Percentiles rank a stretch among this genome's conserved stretches.
phyloP scores from a whole-genome alignment of 2,888 invertebrate genomes.

The Electrophaes corylata region DNA sequence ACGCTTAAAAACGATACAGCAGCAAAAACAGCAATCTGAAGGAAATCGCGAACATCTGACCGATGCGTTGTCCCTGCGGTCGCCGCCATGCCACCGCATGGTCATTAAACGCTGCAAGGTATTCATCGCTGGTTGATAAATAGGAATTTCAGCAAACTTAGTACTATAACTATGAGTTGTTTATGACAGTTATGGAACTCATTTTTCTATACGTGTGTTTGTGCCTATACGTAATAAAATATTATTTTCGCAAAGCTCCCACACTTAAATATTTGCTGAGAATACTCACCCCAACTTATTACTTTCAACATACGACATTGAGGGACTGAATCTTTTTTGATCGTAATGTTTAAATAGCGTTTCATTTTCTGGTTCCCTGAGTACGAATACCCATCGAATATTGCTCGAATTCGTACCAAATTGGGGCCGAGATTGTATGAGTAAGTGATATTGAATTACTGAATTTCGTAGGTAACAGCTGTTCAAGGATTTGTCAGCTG shows the following conservation, averaged over 20 bases:
- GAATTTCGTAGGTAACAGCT: constrained; percentile 25
- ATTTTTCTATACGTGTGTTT: too few relatives aligned
- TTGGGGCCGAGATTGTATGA: constrained; percentile 28
- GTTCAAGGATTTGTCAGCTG: constrained; percentile 23
- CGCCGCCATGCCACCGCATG: too few relatives aligned
- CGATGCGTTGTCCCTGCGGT: too few relatives aligned
- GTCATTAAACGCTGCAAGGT: too few relatives aligned
- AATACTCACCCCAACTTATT: constrained; percentile 8
- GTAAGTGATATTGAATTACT: constrained; percentile 30
- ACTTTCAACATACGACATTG: constrained; percentile 18
- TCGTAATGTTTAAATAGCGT: constrained; percentile 29
- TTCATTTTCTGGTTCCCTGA: constrained; percentile 30
- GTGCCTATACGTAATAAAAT: neutral
- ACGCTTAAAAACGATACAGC: too few relatives aligned
- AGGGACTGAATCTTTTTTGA: constrained; percentile 22
- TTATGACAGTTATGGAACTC: too few relatives aligned
- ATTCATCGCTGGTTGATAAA: too few relatives aligned
- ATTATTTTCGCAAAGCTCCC: neutral
- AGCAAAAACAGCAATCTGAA: too few relatives aligned
- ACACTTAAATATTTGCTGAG: neutral
- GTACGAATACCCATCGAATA: constrained; percentile 24
- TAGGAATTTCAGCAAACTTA: too few relatives aligned
- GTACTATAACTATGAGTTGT: too few relatives aligned
- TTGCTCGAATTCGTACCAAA: constrained; percentile 27
- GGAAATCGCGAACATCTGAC: too few relatives aligned